Base-by-base conservation (phyloP, 2,113 vertebrate species). In the Coracopsis vasa region DNA sequence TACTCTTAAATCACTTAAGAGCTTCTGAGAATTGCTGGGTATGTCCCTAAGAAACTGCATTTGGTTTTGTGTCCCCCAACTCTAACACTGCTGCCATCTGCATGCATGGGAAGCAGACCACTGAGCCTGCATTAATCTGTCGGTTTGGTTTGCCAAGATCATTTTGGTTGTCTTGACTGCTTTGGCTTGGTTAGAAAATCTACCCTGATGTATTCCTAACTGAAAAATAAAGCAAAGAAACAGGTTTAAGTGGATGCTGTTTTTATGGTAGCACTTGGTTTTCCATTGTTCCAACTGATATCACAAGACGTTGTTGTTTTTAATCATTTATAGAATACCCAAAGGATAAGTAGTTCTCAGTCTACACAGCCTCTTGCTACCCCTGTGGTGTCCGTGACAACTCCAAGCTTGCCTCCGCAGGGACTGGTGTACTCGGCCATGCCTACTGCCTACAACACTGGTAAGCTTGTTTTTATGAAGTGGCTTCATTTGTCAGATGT, bases 351-450 rank as follows among this genome's bases (percentile, higher is more conserved):
- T 97, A 99, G 98, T 94, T 99, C 99, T 95, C 99, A 99, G 97
- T 98, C 99, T 86, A 97, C 97, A 47, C 99, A 99, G 95, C 97
- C 98, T 33, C 98, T 99, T 70, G 99, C 99, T 93, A 99, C 99
- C 69, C 99, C 99, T 7, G 99, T 99, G 61, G 99, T 99, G 96
- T 99, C 99, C 10, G 99, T 99, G 97, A 99, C 99, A 92, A 99
- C 99, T 90, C 99, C 99, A 12, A 99, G 99, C 93, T 97, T 99
- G 98, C 98, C 99, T 77, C 98, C 99, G 0, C 99, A 99, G 98
- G 99, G 99, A 80, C 97, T 99, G 70, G 98, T 99, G 64, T 99
- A 99, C 96, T 99, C 99, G 33, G 99, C 99, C 94, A 99, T 99
- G 99, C 99, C 99, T 29, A 99, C 99, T 69, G 98, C 99, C 97